Evolutionary conservation across 1,140 invertebrate species (phyloP).

Genomic region (Drosophila hydei): DNA sequence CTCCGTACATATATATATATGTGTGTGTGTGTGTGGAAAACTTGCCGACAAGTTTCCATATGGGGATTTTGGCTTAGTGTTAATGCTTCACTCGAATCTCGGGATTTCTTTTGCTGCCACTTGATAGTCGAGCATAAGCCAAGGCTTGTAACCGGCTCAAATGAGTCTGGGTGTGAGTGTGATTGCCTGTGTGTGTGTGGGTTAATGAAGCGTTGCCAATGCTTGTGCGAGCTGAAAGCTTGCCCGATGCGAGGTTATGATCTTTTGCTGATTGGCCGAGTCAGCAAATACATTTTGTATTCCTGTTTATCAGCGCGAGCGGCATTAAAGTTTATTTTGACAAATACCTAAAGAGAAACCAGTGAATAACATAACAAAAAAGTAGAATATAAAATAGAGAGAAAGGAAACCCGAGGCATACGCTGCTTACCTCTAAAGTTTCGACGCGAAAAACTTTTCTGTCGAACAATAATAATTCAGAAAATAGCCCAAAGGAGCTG

Average conservation of each 20-base stretch:
- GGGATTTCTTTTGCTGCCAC: slow-evolving; percentile 20
- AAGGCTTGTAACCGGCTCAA: slow-evolving; percentile 5
- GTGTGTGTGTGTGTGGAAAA: slow-evolving; percentile 28
- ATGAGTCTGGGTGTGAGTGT: slow-evolving; percentile 30
- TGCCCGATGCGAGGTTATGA: slow-evolving; percentile 45
- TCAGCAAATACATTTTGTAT: slow-evolving; percentile 11
- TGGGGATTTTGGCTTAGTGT: slow-evolving; percentile 19
- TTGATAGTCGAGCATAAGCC: slow-evolving; percentile 54
- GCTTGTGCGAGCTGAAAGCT: slow-evolving; percentile 14
- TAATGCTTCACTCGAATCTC: slow-evolving; percentile 20
- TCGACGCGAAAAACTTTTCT: slow-evolving; percentile 36
- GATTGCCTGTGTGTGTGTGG: slow-evolving; percentile 30
- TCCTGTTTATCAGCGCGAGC: slow-evolving; percentile 3
- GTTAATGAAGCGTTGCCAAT: slow-evolving; percentile 63
- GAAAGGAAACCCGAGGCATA: slow-evolving; percentile 5
- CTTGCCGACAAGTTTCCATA: slow-evolving; percentile 22
- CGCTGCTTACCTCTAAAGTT: slow-evolving; percentile 32
- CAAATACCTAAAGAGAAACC: slow-evolving; percentile 8
- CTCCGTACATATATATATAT: not conserved
- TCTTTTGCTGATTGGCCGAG: slow-evolving; percentile 53
- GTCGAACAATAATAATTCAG: slow-evolving; percentile 56
- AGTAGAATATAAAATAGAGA: not conserved
- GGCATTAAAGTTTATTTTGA: slow-evolving; percentile 18
- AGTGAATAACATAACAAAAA: not conserved
- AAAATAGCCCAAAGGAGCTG: slow-evolving; percentile 41